A percentile compares a stretch with the other conserved stretches of the same genome.
phyloP scores from a whole-genome alignment of 2,797 vertebrate species.

The Mormyrops attenuatus region DNA sequence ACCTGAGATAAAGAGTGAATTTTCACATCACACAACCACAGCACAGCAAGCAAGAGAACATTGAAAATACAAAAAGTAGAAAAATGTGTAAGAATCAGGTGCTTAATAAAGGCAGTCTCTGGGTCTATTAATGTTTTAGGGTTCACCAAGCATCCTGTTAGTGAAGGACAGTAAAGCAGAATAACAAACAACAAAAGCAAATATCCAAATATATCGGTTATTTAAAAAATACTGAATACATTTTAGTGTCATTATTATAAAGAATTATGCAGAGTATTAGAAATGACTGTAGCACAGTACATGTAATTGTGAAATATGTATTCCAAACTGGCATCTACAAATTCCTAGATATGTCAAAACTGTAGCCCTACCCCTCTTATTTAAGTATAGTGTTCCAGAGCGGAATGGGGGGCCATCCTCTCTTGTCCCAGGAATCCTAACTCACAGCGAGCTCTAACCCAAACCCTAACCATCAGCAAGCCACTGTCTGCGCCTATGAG shows the following conservation, averaged over 20 bases:
- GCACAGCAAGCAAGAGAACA: conserved; percentile 32
- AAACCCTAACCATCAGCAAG: neutral
- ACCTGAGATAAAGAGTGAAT: conserved; percentile 84
- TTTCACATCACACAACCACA: conserved; percentile 60
- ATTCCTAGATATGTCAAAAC: neutral
- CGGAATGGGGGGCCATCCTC: neutral
- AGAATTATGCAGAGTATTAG: neutral
- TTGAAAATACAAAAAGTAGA: conserved; percentile 18
- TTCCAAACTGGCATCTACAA: neutral
- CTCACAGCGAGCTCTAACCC: neutral
- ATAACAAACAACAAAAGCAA: conserved; percentile 29
- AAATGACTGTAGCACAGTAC: neutral
- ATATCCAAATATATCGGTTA: neutral
- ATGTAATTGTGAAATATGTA: neutral
- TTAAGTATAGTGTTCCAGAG: neutral
- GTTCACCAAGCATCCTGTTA: neutral
- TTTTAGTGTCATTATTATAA: conserved; percentile 11
- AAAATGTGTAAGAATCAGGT: conserved; percentile 17
- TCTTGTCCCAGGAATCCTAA: neutral
- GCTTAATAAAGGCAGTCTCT: neutral
- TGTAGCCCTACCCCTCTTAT: neutral
- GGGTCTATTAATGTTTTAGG: conserved; percentile 14
- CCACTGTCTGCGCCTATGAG: neutral
- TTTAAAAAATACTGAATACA: conserved; percentile 6
- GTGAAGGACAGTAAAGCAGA: conserved; percentile 2